Base-by-base conservation (phyloP, 2,888 invertebrate species). In the Drosophila falleni region DNA sequence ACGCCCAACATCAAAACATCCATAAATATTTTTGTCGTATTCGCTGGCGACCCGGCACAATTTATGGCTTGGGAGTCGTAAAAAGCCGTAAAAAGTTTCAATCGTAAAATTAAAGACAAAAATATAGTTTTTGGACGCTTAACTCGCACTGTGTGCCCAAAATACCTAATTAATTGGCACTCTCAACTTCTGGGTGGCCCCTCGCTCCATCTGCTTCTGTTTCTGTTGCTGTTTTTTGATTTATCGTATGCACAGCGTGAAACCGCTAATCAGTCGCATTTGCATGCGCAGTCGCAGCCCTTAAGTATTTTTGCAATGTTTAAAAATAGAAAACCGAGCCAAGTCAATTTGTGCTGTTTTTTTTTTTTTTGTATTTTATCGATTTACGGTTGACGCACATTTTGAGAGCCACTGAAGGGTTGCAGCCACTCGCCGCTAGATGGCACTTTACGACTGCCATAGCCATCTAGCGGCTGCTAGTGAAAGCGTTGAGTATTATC, bases 11-110 rank as follows among this genome's bases (percentile, higher is more conserved):
- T 73, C 80, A 78, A 84, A 78, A 78, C 88, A 82, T 87, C 74
- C 89, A 89, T 85, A 89, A 85, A 88, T 86, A 85, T 85, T 89
- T 88, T 85, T 79, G 89, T 89, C 86, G 77, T 85, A 74, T 69
- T 60, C 67, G 54, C 53, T 81, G 65, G 71, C 51, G 44, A 49
- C 41, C 42, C 55, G 31, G 46, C 26, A 71, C 54, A 67, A 86
- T 83, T 88, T 87, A 89, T 89, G 90, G 87, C 41, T 64, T 64
- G 53, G 56, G 71, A 53, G 78, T 86, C 90, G 89, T 89, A 84
- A 89, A 89, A 67, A 68, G 23, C 60, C 87, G 78, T 84, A 85
- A 73, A 77, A 62, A 73, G 79, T 71, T 44, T 37, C 51, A 44
- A 29, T 79, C 70, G 61, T 87, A 55, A 84, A 85, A 87, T 81